Evolutionary conservation across 64 coral and sea anemone genomes (phyloP).

Genomic region (Pocillopora verrucosa): DNA sequence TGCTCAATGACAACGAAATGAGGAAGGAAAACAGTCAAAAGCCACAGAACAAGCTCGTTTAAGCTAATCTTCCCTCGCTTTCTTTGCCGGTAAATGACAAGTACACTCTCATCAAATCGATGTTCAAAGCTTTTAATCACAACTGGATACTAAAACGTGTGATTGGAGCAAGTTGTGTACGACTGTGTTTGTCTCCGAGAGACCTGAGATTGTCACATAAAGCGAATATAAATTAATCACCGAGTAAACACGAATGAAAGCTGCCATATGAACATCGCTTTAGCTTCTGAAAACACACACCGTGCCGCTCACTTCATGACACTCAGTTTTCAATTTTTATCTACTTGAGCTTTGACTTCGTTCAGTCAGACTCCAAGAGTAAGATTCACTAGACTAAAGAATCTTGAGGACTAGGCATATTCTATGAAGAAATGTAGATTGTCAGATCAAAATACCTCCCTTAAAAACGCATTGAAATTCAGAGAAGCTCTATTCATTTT

Average conservation of each 20-base stretch:
- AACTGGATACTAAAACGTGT: no score
- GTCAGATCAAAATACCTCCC: neutral
- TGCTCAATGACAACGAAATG: no score
- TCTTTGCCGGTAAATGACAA: no score
- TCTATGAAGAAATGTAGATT: constrained; percentile 7
- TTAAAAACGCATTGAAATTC: constrained; percentile 37
- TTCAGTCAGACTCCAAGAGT: no score
- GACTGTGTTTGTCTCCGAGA: no score
- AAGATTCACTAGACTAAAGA: neutral
- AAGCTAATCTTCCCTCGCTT: no score
- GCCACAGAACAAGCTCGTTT: no score
- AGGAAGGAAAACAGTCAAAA: no score
- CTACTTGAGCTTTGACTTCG: no score
- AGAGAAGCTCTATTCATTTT: neutral
- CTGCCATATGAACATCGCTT: neutral
- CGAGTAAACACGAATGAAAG: neutral
- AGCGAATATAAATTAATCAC: constrained; percentile 10
- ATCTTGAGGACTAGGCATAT: neutral
- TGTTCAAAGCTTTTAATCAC: no score
- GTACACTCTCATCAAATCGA: no score
- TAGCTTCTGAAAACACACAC: neutral
- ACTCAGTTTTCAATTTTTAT: no score
- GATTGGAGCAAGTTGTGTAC: neutral
- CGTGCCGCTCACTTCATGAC: neutral
- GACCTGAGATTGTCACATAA: neutral